Evolutionary conservation across 2,113 vertebrate genomes (phyloP), one percentile per base, ranked within the genome.

Genomic region (Caretta caretta): DNA sequence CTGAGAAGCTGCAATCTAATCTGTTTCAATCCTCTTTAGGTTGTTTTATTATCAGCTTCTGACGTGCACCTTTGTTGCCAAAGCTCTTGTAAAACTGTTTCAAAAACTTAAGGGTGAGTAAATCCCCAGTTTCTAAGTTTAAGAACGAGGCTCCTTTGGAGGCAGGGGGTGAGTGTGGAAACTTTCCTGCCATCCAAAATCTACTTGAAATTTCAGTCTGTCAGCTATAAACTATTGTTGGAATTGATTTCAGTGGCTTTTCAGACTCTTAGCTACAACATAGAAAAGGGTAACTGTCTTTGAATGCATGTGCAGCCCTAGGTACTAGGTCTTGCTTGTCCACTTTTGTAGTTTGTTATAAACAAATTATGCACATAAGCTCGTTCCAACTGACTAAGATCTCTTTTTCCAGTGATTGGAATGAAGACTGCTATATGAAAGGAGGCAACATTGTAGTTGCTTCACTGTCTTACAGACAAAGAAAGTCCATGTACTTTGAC

Each of bases 191-290:
- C 69, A 86, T 48, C 87, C 25, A 10, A 95, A 96, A 95, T 96
- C 94, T 42, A 2, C 89, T 8, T 56, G 51, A 89, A 96, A 83
- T 35, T 35, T 92, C 82, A 96, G 93, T 89, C 89, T 93, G 85
- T 91, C 92, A 62, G 92, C 90, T 93, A 90, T 92, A 96, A 98
- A 92, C 56, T 82, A 84, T 84, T 57, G 8, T 86, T 86, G 57
- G 80, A 85, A 96, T 93, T 35, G 80, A 81, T 95, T 95, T 89
- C 31, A 57, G 65, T 51, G 79, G 79, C 90, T 96, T 97, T 95
- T 90, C 92, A 62, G 79, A 79, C 83, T 96, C 84, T 88, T 65
- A 94, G 85, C 50, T 82, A 84, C 92, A 81, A 83, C 83, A 48
- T 17, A 88, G 86, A 65, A 92, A 92, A 53, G 79, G 78, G 87